Conservation (phyloP, 37 sponge, comb jelly and placozoan species). For the Geodia barretti region DNA sequence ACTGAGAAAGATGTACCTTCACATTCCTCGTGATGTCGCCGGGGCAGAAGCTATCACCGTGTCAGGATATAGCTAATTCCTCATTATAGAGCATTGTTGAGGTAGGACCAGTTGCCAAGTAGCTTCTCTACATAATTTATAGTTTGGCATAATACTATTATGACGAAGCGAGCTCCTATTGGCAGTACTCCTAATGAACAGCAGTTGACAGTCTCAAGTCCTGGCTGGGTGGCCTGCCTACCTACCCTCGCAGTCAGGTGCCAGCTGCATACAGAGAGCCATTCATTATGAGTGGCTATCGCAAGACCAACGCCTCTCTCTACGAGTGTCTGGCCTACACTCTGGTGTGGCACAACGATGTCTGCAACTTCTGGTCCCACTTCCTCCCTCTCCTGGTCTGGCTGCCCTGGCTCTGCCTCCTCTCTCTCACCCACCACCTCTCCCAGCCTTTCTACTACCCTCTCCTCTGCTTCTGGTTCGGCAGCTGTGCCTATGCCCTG, state of each 20-base stretch:
- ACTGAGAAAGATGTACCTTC: no score
- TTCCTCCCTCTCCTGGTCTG: slow-evolving; percentile 58
- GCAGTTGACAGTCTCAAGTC: no score
- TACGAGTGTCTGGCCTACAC: slow-evolving; percentile 26
- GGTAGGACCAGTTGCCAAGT: no score
- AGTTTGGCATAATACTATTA: no score
- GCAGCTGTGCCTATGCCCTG: slow-evolving; percentile 46
- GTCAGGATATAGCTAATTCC: no score
- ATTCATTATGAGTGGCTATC: slow-evolving; percentile 58
- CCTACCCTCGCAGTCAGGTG: slow-evolving; percentile 7
- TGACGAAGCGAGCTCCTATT: no score
- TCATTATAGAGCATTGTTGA: no score
- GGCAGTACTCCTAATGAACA: no score
- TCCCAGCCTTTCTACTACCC: slow-evolving; percentile 56
- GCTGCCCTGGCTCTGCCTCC: slow-evolving; percentile 29
- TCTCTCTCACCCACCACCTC: slow-evolving; percentile 11
- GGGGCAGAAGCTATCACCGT: no score
- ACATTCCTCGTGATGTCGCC: no score
- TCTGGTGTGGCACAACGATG: slow-evolving; percentile 67
- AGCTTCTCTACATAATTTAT: no score
- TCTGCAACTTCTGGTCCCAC: slow-evolving; percentile 82
- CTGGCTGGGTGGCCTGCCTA: not conserved
- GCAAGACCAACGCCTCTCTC: slow-evolving; percentile 11
- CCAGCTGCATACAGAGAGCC: slow-evolving; percentile 45
- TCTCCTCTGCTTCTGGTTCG: slow-evolving; percentile 61